phyloP scores from a whole-genome alignment of 2,888 invertebrate species.

The Cosmopolites sordidus region DNA sequence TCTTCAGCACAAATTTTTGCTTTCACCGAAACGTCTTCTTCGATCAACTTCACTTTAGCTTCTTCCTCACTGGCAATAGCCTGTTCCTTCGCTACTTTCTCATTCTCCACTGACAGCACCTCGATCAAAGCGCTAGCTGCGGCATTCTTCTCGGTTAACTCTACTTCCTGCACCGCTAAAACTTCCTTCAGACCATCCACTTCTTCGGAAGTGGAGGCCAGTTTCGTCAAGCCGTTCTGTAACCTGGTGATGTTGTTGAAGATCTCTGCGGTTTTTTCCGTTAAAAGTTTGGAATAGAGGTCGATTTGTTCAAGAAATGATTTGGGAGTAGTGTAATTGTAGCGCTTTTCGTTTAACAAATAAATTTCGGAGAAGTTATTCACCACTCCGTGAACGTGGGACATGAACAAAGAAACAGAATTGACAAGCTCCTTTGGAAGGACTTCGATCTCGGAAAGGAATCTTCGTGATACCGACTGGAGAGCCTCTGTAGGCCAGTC shows the following conservation, averaged over 20 bases:
- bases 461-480: constrained; percentile 80
- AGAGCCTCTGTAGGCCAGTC: constrained; percentile 93
- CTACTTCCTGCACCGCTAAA: constrained; percentile 59
- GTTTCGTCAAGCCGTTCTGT: constrained; percentile 83
- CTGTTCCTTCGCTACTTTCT: constrained; percentile 85
- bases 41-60: constrained; percentile 83
- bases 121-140: constrained; percentile 84
- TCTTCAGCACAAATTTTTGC: constrained; percentile 85
- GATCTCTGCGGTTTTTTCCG: constrained; percentile 64
- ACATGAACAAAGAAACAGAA: constrained; percentile 82
- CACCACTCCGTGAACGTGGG: constrained; percentile 82
- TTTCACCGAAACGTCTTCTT: constrained; percentile 80
- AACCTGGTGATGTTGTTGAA: constrained; percentile 72
- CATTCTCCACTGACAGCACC: constrained; percentile 84
- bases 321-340: constrained; percentile 96
- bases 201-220: constrained; percentile 81
- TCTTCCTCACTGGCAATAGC: constrained; percentile 80
- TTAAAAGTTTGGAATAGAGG: constrained; percentile 69
- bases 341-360: constrained; percentile 78
- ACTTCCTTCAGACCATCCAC: constrained; percentile 77
- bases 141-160: constrained; percentile 81
- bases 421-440: constrained; percentile 60
- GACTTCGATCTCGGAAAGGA: constrained; percentile 71
- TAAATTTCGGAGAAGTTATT: constrained; percentile 80
- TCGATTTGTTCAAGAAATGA: constrained; percentile 90